phyloP scores from a whole-genome alignment of 2,113 vertebrate species.

The Microcebus griseorufus region DNA sequence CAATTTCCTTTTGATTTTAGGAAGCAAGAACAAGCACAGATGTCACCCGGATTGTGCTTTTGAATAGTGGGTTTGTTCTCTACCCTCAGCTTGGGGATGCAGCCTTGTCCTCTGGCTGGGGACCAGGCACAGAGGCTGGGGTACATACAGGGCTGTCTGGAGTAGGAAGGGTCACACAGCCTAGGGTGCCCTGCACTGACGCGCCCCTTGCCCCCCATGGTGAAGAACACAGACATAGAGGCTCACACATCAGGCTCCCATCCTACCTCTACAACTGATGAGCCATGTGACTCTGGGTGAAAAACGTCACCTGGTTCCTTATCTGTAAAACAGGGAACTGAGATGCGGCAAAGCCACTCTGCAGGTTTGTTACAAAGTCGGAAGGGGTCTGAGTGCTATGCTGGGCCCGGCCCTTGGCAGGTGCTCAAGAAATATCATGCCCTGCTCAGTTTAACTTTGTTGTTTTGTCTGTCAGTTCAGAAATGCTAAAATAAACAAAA shows the following conservation, averaged over 20 bases:
- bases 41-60: background rate
- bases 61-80: background rate
- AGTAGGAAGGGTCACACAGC: too few species aligned
- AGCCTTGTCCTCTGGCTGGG: background rate
- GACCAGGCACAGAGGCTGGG: background rate
- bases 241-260: background rate
- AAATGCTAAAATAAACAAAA: background rate
- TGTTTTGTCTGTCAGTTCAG: background rate
- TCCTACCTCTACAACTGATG: background rate
- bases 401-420: background rate
- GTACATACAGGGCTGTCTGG: background rate
- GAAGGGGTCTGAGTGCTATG: background rate
- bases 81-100: background rate
- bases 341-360: background rate
- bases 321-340: background rate
- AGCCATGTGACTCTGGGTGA: background rate
- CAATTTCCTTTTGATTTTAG: background rate
- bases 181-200: accelerated
- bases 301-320: background rate
- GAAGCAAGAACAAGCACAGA: background rate
- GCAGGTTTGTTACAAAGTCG: background rate
- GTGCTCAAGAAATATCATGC: background rate
- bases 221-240: too few species aligned
- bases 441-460: background rate
- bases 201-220: background rate